Base-by-base conservation (phyloP, 1,140 invertebrate genomes). In the Batillaria attramentaria region DNA sequence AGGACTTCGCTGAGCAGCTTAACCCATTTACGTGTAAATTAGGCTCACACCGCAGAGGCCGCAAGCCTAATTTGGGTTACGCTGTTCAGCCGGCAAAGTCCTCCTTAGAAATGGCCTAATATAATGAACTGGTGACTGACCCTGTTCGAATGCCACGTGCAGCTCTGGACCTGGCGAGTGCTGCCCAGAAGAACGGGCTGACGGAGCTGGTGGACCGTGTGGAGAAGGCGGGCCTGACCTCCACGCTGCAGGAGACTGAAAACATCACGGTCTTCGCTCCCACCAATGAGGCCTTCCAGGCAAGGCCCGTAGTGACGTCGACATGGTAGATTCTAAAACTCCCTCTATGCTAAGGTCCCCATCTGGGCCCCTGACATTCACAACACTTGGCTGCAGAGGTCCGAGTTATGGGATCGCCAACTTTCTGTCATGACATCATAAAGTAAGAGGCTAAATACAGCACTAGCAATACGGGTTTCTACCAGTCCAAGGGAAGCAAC, bases 241-340 rank as follows among this genome's bases (percentile, higher is more conserved):
- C 90, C n/a, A 85, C 85, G 31, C 65, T 92, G 5, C 87, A 91
- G 57, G 85, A 86, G 0, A 82, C 89, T 18, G 83, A 87, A 31
- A 92, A 93, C 82, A 83, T 93, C n/a, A 93, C 93, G 5, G 54
- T 93, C 43, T 93, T 93, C 84, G 92, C 90, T 31, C 93, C 93
- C 16, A 91, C 89, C 31, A 91, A 93, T 81, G 86, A 88, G 74
- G 92, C 92, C 8, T 86, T 93, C 41, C 84, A 90, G 62, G 87
- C 88, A 84, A 81, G 72, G 46, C 20, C 66, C 28, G n/a, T n/a
- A n/a, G n/a, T n/a, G n/a, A n/a, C n/a, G n/a, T n/a, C n/a, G n/a
- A n/a, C n/a, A n/a, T n/a, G n/a, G n/a, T n/a, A n/a, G n/a, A n/a
- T n/a, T n/a, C n/a, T n/a, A n/a, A n/a, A n/a, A n/a, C n/a, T n/a